Base-by-base conservation (phyloP, 2,113 vertebrate genomes). In the Pimephales promelas region DNA sequence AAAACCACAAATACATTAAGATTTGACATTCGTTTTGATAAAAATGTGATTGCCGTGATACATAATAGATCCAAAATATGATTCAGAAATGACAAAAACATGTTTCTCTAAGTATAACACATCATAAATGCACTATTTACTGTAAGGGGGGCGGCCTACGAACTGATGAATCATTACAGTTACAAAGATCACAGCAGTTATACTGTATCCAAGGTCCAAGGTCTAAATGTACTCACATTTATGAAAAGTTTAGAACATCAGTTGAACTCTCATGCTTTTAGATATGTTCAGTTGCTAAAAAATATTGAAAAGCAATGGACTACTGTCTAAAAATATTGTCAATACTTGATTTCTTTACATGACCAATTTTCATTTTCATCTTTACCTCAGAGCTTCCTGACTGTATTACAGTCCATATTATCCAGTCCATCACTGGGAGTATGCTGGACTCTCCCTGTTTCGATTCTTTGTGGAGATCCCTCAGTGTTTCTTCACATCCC, bases 391-490 rank as follows among this genome's bases (percentile, higher is more conserved):
- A 26, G 18, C 20, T 18, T 10, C 77, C 26, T 81, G 76, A 34
- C 9, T 74, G 78, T 9, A 81, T 22, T 6, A 86, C 11, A 11
- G 6, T 78, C 81, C 81, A 83, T 43, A 86, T 66, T 24, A 81
- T 77, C 72, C 81, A 84, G 26, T 85, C 78, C 85, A 87, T 76
- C 28, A 82, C 83, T 13, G 88, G 73, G 52, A 88, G 83, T 11
- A 86, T 81, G 68, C 66, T 86, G 84, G 22, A 57, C 64, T 84
- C 52, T n/a, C 78, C 79, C 40, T 43, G 81, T 70, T 78, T 88
- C 68, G 81, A 81, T 24, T 52, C 56, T 70, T 52, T 73, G 31
- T 40, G 0, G 2, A 85, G 62, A 57, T 81, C 71, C 49, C 76
- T 9, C 22, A 81, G 26, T 10, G 80, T 77, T 78, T 26, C 54